Evolutionary conservation across 1,140 invertebrate genomes (phyloP).

Genomic region (Apocrypta bakeri): DNA sequence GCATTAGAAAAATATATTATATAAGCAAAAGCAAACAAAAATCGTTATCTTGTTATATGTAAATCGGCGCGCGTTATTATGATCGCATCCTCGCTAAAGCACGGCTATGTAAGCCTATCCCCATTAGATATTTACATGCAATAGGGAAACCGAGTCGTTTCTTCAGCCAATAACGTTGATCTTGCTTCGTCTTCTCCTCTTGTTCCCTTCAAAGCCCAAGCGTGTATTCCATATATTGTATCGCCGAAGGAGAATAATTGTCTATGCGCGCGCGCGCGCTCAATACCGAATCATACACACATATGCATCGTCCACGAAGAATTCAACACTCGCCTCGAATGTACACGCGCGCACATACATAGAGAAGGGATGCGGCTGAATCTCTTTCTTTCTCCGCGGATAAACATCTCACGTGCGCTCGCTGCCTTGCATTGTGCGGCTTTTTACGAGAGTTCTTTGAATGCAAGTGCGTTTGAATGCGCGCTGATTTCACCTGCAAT

Average conservation of each 20-base stretch:
- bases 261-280: background rate
- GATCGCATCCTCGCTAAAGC: slow-evolving; percentile 48
- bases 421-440: background rate
- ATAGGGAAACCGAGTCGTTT: slow-evolving; percentile 49
- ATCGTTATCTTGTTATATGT: slow-evolving; percentile 71
- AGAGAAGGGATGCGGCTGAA: background rate
- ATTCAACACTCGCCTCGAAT: slow-evolving; percentile 29
- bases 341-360: background rate
- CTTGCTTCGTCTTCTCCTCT: slow-evolving; percentile 25
- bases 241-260: slow-evolving; percentile 39
- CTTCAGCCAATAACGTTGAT: slow-evolving; percentile 28
- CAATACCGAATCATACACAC: slow-evolving; percentile 31
- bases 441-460: slow-evolving; percentile 18
- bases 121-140: slow-evolving; percentile 60
- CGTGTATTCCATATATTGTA: background rate
- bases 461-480: background rate
- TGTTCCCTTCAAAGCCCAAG: background rate
- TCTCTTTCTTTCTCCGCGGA: background rate
- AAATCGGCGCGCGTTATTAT: slow-evolving; percentile 63
- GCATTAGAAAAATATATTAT: slow-evolving; percentile 68
- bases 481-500: slow-evolving; percentile 4
- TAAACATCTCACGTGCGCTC: slow-evolving; percentile 32
- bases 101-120: slow-evolving; percentile 29
- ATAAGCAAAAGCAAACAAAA: slow-evolving; percentile 68
- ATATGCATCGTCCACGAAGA: background rate